phyloP scores from a whole-genome alignment of 2,888 invertebrate species.

The Pristionchus japonicus region DNA sequence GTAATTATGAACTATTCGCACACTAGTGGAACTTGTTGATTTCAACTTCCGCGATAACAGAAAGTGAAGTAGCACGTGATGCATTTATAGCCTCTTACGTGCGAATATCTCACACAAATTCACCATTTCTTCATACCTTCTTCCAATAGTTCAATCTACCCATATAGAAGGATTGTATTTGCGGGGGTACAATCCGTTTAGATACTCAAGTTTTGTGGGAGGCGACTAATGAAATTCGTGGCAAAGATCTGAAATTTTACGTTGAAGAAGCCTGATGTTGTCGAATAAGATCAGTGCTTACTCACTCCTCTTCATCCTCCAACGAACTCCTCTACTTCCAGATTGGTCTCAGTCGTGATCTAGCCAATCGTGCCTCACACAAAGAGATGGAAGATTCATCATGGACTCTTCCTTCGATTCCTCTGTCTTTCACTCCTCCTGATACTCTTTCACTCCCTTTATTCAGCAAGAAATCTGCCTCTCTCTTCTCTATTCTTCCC shows the following conservation, averaged over 20 bases:
- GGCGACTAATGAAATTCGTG: background rate
- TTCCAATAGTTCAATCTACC: background rate
- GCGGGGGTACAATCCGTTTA: background rate
- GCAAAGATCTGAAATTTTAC: too few species aligned
- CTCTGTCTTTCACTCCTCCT: background rate
- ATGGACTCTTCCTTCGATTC: conserved; percentile 28
- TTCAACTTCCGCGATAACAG: background rate
- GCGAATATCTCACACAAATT: background rate
- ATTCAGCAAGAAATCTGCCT: conserved; percentile 26
- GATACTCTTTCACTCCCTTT: background rate
- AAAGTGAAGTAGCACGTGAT: background rate
- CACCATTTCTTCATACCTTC: background rate
- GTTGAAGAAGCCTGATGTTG: too few species aligned
- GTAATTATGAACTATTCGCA: background rate
- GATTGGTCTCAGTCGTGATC: conserved; percentile 60
- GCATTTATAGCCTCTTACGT: background rate
- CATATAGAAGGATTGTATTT: background rate
- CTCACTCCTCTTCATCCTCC: background rate
- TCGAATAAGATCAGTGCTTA: too few species aligned
- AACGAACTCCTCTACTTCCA: conserved; percentile 12
- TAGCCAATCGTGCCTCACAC: conserved; percentile 59
- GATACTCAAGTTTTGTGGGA: background rate
- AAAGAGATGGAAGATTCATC: background rate
- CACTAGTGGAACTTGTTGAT: background rate
- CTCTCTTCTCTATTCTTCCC: conserved; percentile 19